A percentile compares a stretch with the other conserved stretches of the same genome.
phyloP scores from a whole-genome alignment of 2,797 vertebrate species.

The Mormyrops boulengeri region DNA sequence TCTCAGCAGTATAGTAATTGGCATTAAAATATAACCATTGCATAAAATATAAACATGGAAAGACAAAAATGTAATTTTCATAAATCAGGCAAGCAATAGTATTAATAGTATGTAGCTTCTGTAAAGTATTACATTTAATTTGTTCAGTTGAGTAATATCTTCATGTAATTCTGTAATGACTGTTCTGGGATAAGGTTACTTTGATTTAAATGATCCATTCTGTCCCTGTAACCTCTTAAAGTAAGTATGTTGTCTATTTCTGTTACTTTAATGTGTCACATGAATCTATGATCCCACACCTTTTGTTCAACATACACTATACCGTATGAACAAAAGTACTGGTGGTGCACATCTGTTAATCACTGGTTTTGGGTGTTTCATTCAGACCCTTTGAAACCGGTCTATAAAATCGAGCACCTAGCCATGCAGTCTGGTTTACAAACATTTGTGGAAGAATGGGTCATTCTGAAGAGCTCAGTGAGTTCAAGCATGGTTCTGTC shows the following conservation, averaged over 20 bases:
- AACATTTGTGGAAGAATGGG: not conserved
- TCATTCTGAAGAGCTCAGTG: not conserved
- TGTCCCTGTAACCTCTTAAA: not conserved
- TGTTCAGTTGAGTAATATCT: not conserved
- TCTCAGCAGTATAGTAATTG: not conserved
- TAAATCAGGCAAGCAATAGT: not conserved
- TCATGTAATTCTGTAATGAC: not conserved
- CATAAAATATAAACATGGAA: not conserved
- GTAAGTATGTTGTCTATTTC: not conserved
- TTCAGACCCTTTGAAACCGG: not conserved
- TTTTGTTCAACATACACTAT: not conserved
- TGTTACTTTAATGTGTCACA: not conserved
- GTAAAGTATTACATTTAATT: not conserved
- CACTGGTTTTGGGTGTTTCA: not conserved
- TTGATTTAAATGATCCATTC: not conserved
- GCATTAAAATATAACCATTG: not conserved
- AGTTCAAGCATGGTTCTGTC: not conserved
- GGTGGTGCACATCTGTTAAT: not conserved
- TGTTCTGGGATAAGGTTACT: not conserved
- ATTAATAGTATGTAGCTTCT: not conserved
- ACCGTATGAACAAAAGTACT: not conserved
- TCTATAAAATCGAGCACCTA: not conserved
- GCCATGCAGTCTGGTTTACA: not conserved
- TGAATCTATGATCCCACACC: not conserved
- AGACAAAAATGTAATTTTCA: not conserved